These are phyloP conservation scores for Polietes domitor DNA, from an alignment of 2,888 invertebrate genomes.

Conservation along the genomic window DNA sequence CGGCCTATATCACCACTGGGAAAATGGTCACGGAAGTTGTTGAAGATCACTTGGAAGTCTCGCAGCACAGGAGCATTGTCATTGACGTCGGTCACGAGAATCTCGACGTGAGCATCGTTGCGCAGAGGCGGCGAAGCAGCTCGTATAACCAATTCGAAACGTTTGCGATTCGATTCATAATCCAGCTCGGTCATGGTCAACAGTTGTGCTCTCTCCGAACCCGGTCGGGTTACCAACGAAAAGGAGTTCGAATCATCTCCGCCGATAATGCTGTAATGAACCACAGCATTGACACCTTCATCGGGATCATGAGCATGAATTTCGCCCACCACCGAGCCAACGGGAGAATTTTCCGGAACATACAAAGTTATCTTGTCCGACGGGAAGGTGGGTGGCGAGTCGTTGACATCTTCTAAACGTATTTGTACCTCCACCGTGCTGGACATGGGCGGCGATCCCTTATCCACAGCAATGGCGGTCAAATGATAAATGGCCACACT, in stretches of 20 bases:
- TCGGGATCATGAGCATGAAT: conserved; percentile 95
- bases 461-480: conserved; percentile 93
- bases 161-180: conserved; percentile 96
- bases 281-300: conserved; percentile 93
- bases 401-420: conserved; percentile 93
- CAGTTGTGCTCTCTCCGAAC: conserved; percentile 92
- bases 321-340: conserved; percentile 95
- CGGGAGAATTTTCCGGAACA: conserved; percentile 97
- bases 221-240: conserved; percentile 89
- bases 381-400: conserved; percentile 94
- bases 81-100: conserved; percentile 95
- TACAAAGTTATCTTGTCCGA: conserved; percentile 93
- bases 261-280: conserved; percentile 96
- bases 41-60: conserved; percentile 96
- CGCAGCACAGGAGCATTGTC: conserved; percentile 96
- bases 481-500: conserved; percentile 92
- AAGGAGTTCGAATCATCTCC: conserved; percentile 95
- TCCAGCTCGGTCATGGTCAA: conserved; percentile 95
- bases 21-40: conserved; percentile 96
- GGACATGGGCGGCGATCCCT: conserved; percentile 90
- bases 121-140: conserved; percentile 95
- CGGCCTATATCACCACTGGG: conserved; percentile 95
- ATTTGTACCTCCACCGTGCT: conserved; percentile 88
- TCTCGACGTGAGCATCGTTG: conserved; percentile 93
- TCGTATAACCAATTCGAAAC: conserved; percentile 92